These are phyloP conservation scores for Mallotus villosus DNA, from an alignment of 2,797 vertebrate genomes.

Conservation along the genomic window DNA sequence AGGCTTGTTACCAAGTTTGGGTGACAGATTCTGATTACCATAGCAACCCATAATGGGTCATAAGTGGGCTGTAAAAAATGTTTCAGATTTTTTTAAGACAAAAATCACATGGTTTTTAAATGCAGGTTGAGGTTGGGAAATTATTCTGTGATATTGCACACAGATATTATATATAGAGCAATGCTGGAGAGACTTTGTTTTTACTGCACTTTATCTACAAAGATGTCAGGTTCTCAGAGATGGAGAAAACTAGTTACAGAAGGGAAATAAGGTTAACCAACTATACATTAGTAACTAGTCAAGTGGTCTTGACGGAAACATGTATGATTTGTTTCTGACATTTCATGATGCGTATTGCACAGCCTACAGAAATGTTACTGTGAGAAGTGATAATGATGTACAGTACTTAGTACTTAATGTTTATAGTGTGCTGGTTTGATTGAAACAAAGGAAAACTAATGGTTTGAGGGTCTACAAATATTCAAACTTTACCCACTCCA, in stretches of 20 bases:
- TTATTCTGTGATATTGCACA: constrained; percentile 27
- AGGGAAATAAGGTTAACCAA: constrained; percentile 10
- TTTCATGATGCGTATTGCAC: constrained; percentile 33
- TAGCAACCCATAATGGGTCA: constrained; percentile 7
- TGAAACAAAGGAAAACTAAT: constrained; percentile 7
- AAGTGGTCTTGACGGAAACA: not conserved
- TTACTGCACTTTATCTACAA: constrained; percentile 77
- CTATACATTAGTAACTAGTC: not conserved
- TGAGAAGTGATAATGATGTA: constrained; percentile 13
- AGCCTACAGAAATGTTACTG: constrained; percentile 33
- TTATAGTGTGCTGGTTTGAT: constrained; percentile 28
- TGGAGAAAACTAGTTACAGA: constrained; percentile 25
- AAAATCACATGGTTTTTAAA: not conserved
- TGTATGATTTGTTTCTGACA: constrained; percentile 9
- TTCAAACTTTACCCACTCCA: constrained; percentile 44
- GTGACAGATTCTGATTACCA: constrained; percentile 40
- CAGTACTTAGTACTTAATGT: constrained; percentile 33
- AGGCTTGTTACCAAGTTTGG: not conserved
- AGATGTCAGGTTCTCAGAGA: constrained; percentile 41
- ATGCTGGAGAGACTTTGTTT: constrained; percentile 53
- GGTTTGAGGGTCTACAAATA: constrained; percentile 39
- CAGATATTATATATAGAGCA: constrained; percentile 22
- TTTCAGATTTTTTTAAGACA: not conserved
- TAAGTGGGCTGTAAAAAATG: not conserved
- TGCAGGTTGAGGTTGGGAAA: not conserved